phyloP scores from a whole-genome alignment of 1,140 invertebrate genomes.

The Dendroctonus valens region DNA sequence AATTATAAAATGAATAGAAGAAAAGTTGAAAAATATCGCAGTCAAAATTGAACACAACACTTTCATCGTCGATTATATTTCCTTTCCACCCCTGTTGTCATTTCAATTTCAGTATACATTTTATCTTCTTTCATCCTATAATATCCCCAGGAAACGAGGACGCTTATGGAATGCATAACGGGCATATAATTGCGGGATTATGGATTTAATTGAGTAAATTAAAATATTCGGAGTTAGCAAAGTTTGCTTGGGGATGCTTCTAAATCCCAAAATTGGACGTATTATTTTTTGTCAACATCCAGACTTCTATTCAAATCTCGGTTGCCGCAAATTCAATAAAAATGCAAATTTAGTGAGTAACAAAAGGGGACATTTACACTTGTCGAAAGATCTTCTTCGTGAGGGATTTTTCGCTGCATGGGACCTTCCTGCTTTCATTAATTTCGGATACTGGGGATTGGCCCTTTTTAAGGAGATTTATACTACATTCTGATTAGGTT shows the following conservation, averaged over 20 bases:
- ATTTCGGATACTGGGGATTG: conserved; percentile 46
- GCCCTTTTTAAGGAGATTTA: too few relatives aligned
- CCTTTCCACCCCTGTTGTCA: too few relatives aligned
- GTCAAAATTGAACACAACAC: too few relatives aligned
- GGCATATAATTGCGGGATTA: conserved; percentile 32
- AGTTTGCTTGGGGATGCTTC: conserved; percentile 21
- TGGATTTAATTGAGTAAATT: conserved; percentile 32
- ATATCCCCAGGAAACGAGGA: conserved; percentile 3
- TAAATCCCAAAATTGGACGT: conserved; percentile 43
- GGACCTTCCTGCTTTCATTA: conserved; percentile 48
- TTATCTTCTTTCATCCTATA: conserved; percentile 5
- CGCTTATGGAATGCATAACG: conserved; percentile 25
- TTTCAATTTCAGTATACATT: too few relatives aligned
- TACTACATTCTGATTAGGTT: too few relatives aligned
- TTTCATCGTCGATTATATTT: too few relatives aligned
- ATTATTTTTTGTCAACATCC: conserved; percentile 49
- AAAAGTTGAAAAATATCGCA: too few relatives aligned
- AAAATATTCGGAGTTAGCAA: conserved; percentile 26
- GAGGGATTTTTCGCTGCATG: conserved; percentile 28
- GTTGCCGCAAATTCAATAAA: conserved; percentile 50
- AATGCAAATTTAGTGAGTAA: conserved; percentile 49
- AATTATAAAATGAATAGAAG: too few relatives aligned
- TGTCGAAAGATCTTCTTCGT: conserved; percentile 45
- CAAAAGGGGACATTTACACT: conserved; percentile 49
- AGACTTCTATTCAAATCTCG: conserved; percentile 48